Evolutionary conservation across 1,140 invertebrate genomes (phyloP).

Genomic region (Lepidurus packardi): DNA sequence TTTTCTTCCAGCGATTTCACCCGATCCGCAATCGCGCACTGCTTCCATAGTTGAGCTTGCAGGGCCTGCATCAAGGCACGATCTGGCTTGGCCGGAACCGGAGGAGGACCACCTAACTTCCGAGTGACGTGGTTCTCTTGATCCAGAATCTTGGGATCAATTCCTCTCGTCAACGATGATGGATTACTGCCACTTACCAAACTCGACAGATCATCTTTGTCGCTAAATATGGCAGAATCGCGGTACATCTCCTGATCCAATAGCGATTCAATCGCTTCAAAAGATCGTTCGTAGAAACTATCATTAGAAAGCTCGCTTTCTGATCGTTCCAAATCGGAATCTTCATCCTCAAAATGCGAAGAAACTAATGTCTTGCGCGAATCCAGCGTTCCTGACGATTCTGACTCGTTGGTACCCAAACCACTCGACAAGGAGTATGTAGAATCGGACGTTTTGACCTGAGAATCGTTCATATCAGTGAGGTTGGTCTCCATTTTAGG

Average conservation of each 20-base stretch:
- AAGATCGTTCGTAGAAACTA: constrained; percentile 67
- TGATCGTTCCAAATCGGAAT: constrained; percentile 38
- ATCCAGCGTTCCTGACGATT: constrained; percentile 24
- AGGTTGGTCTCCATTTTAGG: neutral
- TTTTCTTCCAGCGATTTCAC: constrained; percentile 29
- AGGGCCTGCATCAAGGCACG: neutral
- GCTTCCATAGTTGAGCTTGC: neutral
- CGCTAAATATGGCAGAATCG: constrained; percentile 78
- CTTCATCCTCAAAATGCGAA: constrained; percentile 37
- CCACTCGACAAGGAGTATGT: constrained; percentile 1
- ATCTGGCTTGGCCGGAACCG: constrained; percentile 35
- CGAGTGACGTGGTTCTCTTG: neutral
- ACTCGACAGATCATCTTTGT: constrained; percentile 52
- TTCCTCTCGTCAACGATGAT: constrained; percentile 28
- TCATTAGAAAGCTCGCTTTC: constrained; percentile 51
- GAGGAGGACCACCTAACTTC: constrained; percentile 20
- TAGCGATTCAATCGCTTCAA: constrained; percentile 64
- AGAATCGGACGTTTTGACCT: constrained; percentile 3
- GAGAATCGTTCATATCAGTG: constrained; percentile 22
- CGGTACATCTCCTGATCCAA: constrained; percentile 59
- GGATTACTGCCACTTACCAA: constrained; percentile 35
- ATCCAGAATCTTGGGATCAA: neutral
- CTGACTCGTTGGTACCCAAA: neutral
- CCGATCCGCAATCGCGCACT: constrained; percentile 23
- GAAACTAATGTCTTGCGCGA: constrained; percentile 5